A percentile compares a stretch with the other conserved stretches of the same genome.
Evolutionary conservation across 2,888 invertebrate genomes (phyloP).

Genomic region (Vannuccia rotundouncinata): DNA sequence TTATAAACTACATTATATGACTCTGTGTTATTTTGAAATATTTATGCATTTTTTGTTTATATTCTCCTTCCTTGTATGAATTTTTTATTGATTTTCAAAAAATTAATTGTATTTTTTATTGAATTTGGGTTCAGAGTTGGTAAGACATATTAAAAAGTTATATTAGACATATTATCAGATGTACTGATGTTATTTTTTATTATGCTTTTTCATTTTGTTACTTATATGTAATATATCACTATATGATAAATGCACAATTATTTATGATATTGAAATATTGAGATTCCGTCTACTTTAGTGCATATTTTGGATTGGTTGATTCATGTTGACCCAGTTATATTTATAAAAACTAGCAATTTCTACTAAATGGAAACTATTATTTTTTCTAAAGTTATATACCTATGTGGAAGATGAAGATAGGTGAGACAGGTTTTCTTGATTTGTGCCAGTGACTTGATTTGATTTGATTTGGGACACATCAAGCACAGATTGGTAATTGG

Average conservation of each 20-base stretch:
- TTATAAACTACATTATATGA: too few relatives aligned
- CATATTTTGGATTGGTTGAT: neutral
- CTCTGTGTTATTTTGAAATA: too few relatives aligned
- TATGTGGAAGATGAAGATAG: too few relatives aligned
- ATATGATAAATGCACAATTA: too few relatives aligned
- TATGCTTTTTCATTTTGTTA: neutral
- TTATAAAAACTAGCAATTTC: neutral
- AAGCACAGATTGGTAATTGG: neutral
- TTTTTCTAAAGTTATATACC: too few relatives aligned
- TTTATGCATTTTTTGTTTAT: too few relatives aligned
- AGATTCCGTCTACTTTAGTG: neutral
- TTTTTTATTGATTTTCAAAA: too few relatives aligned
- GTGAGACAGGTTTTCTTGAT: too few relatives aligned
- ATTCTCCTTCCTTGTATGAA: too few relatives aligned
- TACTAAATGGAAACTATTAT: neutral
- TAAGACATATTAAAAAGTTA: neutral
- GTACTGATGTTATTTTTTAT: neutral
- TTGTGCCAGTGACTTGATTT: neutral
- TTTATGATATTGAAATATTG: neutral
- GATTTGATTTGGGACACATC: neutral
- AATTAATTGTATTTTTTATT: neutral
- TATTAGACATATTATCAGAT: neutral
- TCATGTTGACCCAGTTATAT: neutral
- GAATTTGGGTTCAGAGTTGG: neutral
- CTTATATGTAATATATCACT: too few relatives aligned